Percentiles rank a stretch among this genome's conserved stretches.
phyloP scores from a whole-genome alignment of 2,113 vertebrate genomes.

The Pungitius pungitius region DNA sequence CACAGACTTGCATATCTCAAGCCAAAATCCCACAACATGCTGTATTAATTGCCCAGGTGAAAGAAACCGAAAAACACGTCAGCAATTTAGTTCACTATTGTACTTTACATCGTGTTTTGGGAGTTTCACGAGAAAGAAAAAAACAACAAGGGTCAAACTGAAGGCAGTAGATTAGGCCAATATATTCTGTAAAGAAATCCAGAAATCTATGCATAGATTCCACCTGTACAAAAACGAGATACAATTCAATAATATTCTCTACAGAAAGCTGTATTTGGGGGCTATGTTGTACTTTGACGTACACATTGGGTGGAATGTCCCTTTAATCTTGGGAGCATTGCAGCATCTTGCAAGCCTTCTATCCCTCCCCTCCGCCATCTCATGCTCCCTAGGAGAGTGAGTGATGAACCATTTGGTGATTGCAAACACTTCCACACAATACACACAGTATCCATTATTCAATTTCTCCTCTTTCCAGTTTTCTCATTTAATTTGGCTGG shows the following conservation, averaged over 20 bases:
- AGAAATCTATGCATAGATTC: background rate
- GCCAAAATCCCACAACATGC: constrained; percentile 5
- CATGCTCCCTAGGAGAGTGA: constrained; percentile 27
- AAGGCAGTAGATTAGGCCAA: background rate
- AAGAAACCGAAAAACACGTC: background rate
- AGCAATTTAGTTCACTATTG: background rate
- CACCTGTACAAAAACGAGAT: background rate
- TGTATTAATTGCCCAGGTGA: background rate
- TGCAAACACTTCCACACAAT: constrained; percentile 61
- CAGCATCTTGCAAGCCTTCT: background rate
- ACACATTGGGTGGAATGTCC: background rate
- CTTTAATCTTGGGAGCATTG: constrained; percentile 19
- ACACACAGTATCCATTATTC: constrained; percentile 55
- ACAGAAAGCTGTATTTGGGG: constrained; percentile 4
- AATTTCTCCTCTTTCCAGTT: constrained; percentile 21
- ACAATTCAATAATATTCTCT: background rate
- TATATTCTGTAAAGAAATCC: background rate
- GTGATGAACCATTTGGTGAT: constrained; percentile 52
- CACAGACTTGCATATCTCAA: background rate
- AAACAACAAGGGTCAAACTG: background rate
- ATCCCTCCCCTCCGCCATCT: constrained; percentile 26
- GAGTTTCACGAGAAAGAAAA: background rate
- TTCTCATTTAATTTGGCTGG: constrained; percentile 50
- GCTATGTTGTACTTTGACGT: background rate
- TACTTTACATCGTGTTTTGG: background rate